Conservation (phyloP, 2,113 vertebrate species). For the Xyliphius kryptos region DNA sequence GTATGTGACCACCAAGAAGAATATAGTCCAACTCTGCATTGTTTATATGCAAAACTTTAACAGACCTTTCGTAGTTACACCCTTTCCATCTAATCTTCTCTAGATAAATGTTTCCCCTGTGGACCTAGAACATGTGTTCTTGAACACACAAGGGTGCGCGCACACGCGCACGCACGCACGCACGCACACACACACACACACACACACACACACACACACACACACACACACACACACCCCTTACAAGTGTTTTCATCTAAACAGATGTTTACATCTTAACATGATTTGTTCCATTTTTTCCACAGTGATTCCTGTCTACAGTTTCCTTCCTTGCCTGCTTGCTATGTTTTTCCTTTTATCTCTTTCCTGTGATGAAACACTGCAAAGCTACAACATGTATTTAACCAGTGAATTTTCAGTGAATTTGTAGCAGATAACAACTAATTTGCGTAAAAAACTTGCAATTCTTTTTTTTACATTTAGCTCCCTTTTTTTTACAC, state of each 20-base stretch:
- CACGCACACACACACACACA: slow-evolving; percentile 14
- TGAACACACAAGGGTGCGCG: no score
- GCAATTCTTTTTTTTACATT: neutral
- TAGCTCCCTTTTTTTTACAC: neutral
- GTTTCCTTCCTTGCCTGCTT: neutral
- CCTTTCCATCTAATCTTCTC: slow-evolving; percentile 57
- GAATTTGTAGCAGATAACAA: no score
- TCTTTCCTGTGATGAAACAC: slow-evolving; percentile 25
- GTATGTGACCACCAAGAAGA: no score
- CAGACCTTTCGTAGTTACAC: slow-evolving; percentile 46
- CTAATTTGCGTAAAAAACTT: neutral
- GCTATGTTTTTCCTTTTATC: slow-evolving; percentile 25
- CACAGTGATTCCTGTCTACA: slow-evolving; percentile 25
- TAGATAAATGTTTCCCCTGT: slow-evolving; percentile 56
- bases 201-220: slow-evolving; percentile 11
- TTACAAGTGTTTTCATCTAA: slow-evolving; percentile 1
- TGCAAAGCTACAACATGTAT: neutral
- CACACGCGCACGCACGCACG: slow-evolving; percentile 7
- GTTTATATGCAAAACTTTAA: neutral
- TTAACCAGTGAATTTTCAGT: no score
- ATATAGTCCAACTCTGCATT: no score
- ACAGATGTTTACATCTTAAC: slow-evolving; percentile 30
- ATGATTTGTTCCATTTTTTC: slow-evolving; percentile 17
- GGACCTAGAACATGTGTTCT: slow-evolving; percentile 27
- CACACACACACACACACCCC: slow-evolving; percentile 6